These are phyloP conservation scores for Camelus dromedarius DNA, from an alignment of 2,113 vertebrate genomes.

Conservation along the genomic window DNA sequence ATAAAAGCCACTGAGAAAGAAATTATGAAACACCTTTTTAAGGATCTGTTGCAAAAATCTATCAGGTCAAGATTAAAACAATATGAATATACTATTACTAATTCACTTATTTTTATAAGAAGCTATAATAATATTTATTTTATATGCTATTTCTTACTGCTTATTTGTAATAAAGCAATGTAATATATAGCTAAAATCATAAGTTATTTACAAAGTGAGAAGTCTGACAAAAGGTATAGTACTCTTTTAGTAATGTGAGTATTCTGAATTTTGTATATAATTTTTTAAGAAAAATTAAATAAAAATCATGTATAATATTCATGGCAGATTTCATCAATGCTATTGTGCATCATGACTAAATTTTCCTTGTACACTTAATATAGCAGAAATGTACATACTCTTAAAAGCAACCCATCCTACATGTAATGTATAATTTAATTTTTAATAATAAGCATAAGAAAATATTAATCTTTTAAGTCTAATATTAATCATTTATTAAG, in stretches of 20 bases:
- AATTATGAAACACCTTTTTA: not conserved
- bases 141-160: not conserved
- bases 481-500: constrained; percentile 1
- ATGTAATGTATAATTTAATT: not conserved
- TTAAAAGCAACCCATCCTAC: not conserved
- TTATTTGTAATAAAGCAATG: not conserved
- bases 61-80: not conserved
- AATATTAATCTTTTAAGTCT: not conserved
- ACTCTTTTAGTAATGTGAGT: not conserved
- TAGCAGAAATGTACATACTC: not conserved
- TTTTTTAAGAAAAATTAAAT: not conserved
- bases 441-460: not conserved
- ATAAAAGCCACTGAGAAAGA: not conserved
- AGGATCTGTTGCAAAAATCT: not conserved
- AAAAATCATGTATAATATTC: not conserved
- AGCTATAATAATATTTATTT: not conserved
- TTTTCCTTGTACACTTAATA: not conserved
- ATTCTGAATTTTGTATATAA: not conserved
- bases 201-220: not conserved
- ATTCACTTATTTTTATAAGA: not conserved
- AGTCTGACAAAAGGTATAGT: not conserved
- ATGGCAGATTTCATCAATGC: not conserved
- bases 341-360: not conserved
- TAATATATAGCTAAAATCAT: not conserved
- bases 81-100: not conserved